These are phyloP conservation scores for Caenorhabditis macrosperma DNA, from an alignment of 2,888 invertebrate species.

Conservation along the genomic window DNA sequence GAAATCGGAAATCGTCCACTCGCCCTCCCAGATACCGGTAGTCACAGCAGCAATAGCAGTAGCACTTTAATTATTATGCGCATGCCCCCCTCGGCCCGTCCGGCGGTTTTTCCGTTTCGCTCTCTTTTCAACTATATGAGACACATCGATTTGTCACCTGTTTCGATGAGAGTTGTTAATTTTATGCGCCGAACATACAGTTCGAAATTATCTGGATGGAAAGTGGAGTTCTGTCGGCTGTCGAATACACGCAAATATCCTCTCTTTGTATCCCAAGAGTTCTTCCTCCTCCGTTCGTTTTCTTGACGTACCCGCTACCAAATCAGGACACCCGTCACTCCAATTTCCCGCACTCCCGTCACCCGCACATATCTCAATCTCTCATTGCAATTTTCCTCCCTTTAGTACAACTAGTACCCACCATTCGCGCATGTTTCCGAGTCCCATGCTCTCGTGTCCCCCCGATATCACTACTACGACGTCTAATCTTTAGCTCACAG, in stretches of 20 bases:
- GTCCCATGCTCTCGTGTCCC: neutral
- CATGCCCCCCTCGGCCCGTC: neutral
- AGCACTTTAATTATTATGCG: constrained; percentile 26
- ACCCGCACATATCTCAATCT: constrained; percentile 1
- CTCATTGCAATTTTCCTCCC: constrained; percentile 2
- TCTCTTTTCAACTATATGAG: constrained; percentile 5
- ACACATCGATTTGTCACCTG: constrained; percentile 12
- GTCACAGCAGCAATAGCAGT: neutral
- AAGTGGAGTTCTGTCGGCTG: neutral
- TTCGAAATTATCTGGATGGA: neutral
- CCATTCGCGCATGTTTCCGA: constrained; percentile 2
- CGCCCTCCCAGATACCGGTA: constrained; percentile 7
- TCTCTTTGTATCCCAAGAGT: too few species aligned
- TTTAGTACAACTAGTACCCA: neutral
- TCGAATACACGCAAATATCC: too few species aligned
- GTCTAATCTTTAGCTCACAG: too few species aligned
- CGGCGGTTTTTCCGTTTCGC: neutral
- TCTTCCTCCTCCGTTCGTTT: neutral
- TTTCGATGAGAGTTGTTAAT: neutral
- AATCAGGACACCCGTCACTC: constrained; percentile 16
- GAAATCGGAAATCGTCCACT: neutral
- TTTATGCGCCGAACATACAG: neutral
- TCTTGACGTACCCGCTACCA: neutral
- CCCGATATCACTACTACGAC: neutral
- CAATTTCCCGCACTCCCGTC: neutral